Conservation (phyloP, 2,888 invertebrate genomes). For the Meiosimyza platycephala region DNA sequence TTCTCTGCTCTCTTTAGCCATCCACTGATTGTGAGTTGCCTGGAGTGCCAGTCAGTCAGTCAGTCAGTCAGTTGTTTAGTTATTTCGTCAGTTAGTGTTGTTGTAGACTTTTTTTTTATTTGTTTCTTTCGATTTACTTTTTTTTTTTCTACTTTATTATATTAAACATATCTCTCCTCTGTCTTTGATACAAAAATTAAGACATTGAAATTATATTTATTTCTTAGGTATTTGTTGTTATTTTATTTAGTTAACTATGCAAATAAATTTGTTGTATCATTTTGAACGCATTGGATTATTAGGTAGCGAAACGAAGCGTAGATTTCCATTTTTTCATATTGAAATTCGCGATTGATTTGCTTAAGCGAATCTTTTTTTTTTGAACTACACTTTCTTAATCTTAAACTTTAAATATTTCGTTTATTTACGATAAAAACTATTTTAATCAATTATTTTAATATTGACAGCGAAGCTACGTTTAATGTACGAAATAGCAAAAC, state of each 20-base stretch:
- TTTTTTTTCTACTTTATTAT: slow-evolving; percentile 11
- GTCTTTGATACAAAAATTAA: background rate
- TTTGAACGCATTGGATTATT: no score
- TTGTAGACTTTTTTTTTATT: slow-evolving; percentile 38
- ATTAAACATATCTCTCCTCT: slow-evolving; percentile 7
- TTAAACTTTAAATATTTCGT: background rate
- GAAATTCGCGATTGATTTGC: no score
- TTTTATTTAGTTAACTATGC: background rate
- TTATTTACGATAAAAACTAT: background rate
- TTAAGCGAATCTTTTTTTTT: no score
- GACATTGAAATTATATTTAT: slow-evolving; percentile 5
- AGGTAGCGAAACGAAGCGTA: no score
- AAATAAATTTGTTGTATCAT: background rate
- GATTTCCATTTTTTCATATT: no score
- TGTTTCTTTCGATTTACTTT: slow-evolving; percentile 40
- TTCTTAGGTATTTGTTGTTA: slow-evolving; percentile 3
- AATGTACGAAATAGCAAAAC: background rate
- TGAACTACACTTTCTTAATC: no score
- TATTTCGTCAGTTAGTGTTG: slow-evolving; percentile 14
- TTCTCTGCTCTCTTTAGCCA: slow-evolving; percentile 14
- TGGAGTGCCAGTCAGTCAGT: slow-evolving; percentile 8
- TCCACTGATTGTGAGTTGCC: slow-evolving; percentile 27
- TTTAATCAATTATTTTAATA: no score
- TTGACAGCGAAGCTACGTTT: no score
- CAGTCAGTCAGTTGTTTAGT: slow-evolving; percentile 18